These are phyloP conservation scores for Heliconius cydno DNA, from an alignment of 2,888 invertebrate species.

Conservation along the genomic window DNA sequence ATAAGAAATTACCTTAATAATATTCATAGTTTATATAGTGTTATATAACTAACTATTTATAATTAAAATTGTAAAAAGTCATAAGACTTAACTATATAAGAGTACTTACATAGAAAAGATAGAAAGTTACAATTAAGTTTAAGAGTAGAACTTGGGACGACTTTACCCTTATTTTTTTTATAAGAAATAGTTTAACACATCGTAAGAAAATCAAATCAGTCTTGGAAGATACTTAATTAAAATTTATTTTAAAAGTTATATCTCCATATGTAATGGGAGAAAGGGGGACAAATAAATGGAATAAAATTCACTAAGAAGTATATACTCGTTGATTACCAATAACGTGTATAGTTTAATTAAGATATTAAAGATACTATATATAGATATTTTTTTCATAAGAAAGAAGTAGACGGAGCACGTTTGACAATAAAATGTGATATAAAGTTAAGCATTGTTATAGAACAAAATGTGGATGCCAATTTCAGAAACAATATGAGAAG, in stretches of 20 bases:
- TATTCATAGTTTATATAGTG: not conserved
- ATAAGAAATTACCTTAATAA: not conserved
- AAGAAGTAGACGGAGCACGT: slow-evolving; percentile 17
- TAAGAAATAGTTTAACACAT: slow-evolving; percentile 30
- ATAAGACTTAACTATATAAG: slow-evolving; percentile 1
- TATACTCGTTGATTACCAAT: not conserved
- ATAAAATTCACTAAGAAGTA: not conserved
- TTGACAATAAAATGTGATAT: slow-evolving; percentile 10
- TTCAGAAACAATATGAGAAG: slow-evolving; percentile 16
- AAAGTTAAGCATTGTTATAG: slow-evolving; percentile 18
- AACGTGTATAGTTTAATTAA: not conserved
- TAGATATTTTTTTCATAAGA: slow-evolving; percentile 5
- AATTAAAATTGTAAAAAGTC: slow-evolving; percentile 15
- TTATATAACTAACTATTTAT: not conserved
- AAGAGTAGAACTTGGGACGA: slow-evolving; percentile 31
- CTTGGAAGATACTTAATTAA: slow-evolving; percentile 40
- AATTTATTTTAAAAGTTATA: slow-evolving; percentile 18
- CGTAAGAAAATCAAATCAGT: slow-evolving; percentile 46
- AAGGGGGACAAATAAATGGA: not conserved
- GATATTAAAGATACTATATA: not conserved
- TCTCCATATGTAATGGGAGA: not conserved
- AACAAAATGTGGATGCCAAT: slow-evolving; percentile 24
- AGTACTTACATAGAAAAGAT: not conserved
- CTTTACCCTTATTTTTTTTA: slow-evolving; percentile 39
- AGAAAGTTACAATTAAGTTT: not conserved